Percentiles rank a stretch among this genome's conserved stretches.
Conservation (phyloP, 2,888 invertebrate species). For the Abrostola triplasia region DNA sequence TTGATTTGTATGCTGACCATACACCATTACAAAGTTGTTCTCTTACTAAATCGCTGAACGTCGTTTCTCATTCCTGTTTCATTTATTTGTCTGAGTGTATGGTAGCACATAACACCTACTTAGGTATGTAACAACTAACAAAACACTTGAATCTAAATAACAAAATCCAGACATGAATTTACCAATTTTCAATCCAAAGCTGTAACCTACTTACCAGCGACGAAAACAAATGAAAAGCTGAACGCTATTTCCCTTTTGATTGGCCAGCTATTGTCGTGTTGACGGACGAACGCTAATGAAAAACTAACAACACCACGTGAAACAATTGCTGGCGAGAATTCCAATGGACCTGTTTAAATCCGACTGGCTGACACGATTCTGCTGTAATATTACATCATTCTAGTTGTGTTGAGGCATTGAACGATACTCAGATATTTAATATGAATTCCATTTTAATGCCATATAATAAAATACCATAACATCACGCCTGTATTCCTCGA, state of each 20-base stretch:
- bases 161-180: neutral
- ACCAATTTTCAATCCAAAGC: neutral
- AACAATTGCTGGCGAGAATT: neutral
- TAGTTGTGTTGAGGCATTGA: neutral
- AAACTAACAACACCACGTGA: slow-evolving; percentile 21
- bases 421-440: neutral
- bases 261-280: slow-evolving; percentile 14
- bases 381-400: neutral
- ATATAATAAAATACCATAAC: too few species aligned
- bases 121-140: too few species aligned
- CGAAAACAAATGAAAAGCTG: slow-evolving; percentile 13
- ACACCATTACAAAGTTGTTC: slow-evolving; percentile 28
- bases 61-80: too few species aligned
- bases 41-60: slow-evolving; percentile 42
- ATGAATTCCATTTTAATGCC: too few species aligned
- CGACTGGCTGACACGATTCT: neutral
- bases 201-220: neutral
- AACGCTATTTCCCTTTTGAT: slow-evolving; percentile 28
- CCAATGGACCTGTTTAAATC: slow-evolving; percentile 2
- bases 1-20: slow-evolving; percentile 59
- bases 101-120: too few species aligned
- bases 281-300: slow-evolving; percentile 29
- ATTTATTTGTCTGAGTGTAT: too few species aligned
- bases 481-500: too few species aligned
- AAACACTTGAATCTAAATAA: too few species aligned